Evolutionary conservation across 2,797 vertebrate genomes (phyloP), one percentile per base, ranked within the genome.

Genomic region (Rhinatrema bivittatum): DNA sequence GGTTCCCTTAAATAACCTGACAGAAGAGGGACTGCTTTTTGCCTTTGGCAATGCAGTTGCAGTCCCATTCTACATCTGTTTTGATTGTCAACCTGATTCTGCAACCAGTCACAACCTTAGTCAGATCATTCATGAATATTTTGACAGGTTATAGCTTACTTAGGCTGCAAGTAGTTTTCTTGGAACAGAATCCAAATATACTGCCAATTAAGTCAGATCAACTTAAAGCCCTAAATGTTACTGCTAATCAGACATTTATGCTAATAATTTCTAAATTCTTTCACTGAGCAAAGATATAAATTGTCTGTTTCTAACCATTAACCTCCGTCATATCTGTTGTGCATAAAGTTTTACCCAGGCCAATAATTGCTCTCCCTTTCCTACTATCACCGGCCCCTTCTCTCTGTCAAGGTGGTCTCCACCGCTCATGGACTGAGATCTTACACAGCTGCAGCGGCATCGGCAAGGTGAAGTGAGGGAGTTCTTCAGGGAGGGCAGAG

Each of bases 401-500:
- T 7, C 7, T 29, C 16, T 29, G 35, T 42, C 36, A 39, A 25
- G 25, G 3, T 57, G 36, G 68, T 53, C 60, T 57, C 72, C 60
- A 54, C 68, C 74, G 72, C 65, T 58, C 47, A 14, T 32, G 40
- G 74, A 63, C 65, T 29, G 56, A 9, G 61, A 53, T 67, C 66
- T 56, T 50, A 62, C 68, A 70, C 77, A 79, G 28, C 70, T 67
- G 80, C 68, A 78, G 65, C 62, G 9, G 61, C 62, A 60, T 60
- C 46, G 56, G 65, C 78, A 81, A 87, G 82, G 81, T 78, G 82
- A 82, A 77, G 39, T 10, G 18, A 66, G 5, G 29, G 35, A 56
- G 57, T 67, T 75, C 70, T 81, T 78, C 19, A 3, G 82, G 78
- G 73, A 78, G 49, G 50, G 49, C 61, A 61, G 60, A 74, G 79